Conservation (phyloP, 2,113 vertebrate species). For the Grantiella picta region DNA sequence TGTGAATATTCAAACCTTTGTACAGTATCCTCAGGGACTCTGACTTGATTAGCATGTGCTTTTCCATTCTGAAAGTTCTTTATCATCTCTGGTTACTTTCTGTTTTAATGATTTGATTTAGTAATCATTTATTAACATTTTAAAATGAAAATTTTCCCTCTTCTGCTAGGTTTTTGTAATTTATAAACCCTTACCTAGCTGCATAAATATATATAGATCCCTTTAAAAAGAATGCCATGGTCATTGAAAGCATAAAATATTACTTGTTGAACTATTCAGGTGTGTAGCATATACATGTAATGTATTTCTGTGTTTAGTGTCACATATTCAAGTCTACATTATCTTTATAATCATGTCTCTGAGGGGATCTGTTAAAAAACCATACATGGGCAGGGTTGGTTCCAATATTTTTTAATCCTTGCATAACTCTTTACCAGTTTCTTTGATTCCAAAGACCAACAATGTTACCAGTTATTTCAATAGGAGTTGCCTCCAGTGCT, state of each 20-base stretch:
- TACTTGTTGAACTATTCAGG: neutral
- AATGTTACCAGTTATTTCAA: neutral
- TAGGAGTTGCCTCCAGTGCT: neutral
- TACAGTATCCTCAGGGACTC: neutral
- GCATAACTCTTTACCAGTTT: neutral
- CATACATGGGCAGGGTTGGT: accelerated
- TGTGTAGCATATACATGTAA: neutral
- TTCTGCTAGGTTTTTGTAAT: neutral
- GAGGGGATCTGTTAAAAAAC: neutral
- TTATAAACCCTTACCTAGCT: neutral
- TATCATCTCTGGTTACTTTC: neutral
- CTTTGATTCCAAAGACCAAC: neutral
- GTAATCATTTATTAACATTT: neutral
- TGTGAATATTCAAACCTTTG: neutral
- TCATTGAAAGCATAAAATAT: neutral
- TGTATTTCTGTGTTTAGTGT: neutral
- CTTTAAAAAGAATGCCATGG: neutral
- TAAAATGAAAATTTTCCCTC: neutral
- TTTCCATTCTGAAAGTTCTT: neutral
- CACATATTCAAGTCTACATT: neutral
- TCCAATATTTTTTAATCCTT: neutral
- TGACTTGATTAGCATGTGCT: neutral
- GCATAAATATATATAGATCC: neutral
- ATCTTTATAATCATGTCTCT: neutral
- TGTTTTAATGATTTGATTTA: neutral